Evolutionary conservation across 2,888 invertebrate species (phyloP), one percentile per base, ranked within the genome.

Genomic region (Phengaris arion): DNA sequence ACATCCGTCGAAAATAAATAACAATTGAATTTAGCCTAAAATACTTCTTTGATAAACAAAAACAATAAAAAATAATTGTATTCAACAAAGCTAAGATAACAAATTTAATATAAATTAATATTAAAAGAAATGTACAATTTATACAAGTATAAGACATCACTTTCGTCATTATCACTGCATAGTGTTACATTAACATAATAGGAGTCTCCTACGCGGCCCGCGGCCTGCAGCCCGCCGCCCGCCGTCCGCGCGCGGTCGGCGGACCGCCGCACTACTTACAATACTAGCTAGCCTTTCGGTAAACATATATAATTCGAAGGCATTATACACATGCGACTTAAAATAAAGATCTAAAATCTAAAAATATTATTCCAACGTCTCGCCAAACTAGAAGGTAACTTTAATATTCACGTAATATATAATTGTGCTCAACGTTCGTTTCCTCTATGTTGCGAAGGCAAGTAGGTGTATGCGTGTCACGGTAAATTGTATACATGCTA

Each of bases 31-130:
- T 92, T 92, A 93, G 92, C 90, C 92, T 93, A 93, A 88, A 92
- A 92, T 92, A 91, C 91, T 92, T 91, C 86, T 90, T 92, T 89
- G 87, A 92, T 91, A 92, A 91, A 92, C 90, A 93, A 93, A 72
- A 93, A 93, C 92, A 93, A 92, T 92, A 92, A 92, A 92, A 91
- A 92, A 92, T 92, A 93, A 92, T 93, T 91, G 93, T 91, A 93
- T 93, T 92, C 91, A 93, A 93, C 93, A 92, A 92, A 93, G 93
- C 93, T 92, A 92, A 88, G 82, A 92, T 93, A 93, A 93, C 93
- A 93, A 93, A 92, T 92, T 91, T 90, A 91, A 92, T 92, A 93
- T 93, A 93, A 93, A 92, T 93, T 92, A 93, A 91, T 88, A 82
- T 86, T 92, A 91, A 90, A 84, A 89, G 88, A 89, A 93, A 93